Evolutionary conservation across 2,113 vertebrate genomes (phyloP).

Genomic region (Mixornis gularis): DNA sequence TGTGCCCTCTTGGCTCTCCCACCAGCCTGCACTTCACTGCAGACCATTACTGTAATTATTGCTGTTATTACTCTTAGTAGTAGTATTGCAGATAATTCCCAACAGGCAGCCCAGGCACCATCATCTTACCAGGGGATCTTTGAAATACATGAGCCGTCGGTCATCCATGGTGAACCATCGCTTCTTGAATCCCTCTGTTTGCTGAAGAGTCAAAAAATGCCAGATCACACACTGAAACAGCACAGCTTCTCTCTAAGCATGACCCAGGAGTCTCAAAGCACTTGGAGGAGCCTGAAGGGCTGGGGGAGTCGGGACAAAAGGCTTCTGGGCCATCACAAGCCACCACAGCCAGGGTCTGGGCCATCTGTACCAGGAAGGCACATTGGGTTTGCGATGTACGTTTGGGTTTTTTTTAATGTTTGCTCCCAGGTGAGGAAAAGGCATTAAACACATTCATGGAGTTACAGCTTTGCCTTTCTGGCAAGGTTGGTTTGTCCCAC

Average conservation of each 20-base stretch:
- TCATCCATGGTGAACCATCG: slow-evolving; percentile 97
- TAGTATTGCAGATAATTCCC: neutral
- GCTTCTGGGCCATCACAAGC: neutral
- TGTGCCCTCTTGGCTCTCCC: neutral
- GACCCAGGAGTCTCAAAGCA: neutral
- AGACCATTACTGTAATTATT: neutral
- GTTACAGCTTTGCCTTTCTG: neutral
- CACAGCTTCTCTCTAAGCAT: neutral
- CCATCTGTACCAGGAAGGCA: neutral
- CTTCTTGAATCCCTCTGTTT: slow-evolving; percentile 95
- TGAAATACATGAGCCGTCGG: slow-evolving; percentile 94
- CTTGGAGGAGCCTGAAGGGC: neutral
- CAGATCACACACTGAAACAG: neutral
- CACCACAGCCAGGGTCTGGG: neutral
- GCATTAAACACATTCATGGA: rapidly evolving
- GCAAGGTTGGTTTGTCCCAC: neutral
- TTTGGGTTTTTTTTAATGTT: neutral
- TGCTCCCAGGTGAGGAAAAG: neutral
- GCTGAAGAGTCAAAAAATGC: slow-evolving; percentile 59
- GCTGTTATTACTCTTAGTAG: neutral
- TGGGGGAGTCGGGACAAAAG: rapidly evolving
- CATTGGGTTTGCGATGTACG: neutral
- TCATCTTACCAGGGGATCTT: slow-evolving; percentile 89
- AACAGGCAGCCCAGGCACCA: neutral
- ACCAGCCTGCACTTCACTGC: neutral